These are phyloP conservation scores for Oncorhynchus mykiss DNA, from an alignment of 2,113 vertebrate genomes.

Conservation along the genomic window DNA sequence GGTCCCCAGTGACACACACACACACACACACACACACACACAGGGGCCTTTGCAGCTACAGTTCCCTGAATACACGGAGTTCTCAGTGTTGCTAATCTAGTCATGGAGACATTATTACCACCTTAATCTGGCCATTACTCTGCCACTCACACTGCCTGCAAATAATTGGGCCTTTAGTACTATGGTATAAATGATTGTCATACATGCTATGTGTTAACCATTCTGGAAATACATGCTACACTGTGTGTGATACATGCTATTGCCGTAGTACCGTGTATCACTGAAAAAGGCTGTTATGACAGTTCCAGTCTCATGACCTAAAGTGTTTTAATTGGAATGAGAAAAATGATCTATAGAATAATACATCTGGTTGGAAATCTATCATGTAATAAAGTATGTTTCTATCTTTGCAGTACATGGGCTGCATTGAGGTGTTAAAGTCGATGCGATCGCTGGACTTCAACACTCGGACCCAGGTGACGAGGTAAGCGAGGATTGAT, in stretches of 20 bases:
- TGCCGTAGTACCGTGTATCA: too few relatives aligned
- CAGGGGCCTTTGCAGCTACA: slow-evolving; percentile 38
- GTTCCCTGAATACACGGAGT: slow-evolving; percentile 40
- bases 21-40: slow-evolving; percentile 5
- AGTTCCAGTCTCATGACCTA: background rate
- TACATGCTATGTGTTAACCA: background rate
- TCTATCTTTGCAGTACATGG: slow-evolving; percentile 85
- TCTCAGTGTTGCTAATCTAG: slow-evolving; percentile 58
- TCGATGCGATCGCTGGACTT: slow-evolving; percentile 97
- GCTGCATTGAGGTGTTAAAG: slow-evolving; percentile 93
- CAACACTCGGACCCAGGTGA: slow-evolving; percentile 93
- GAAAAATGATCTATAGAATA: background rate
- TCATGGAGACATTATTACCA: slow-evolving; percentile 66
- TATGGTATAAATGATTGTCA: background rate
- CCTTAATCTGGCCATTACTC: slow-evolving; percentile 54
- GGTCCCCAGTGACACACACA: background rate
- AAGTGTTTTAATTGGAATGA: background rate
- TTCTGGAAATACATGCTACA: background rate
- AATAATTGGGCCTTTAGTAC: background rate
- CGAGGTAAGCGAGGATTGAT: slow-evolving; percentile 76
- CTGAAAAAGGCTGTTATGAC: background rate
- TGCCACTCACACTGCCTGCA: slow-evolving; percentile 39
- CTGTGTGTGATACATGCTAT: background rate
- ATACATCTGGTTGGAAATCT: background rate
- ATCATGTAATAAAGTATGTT: background rate